Conservation (phyloP, 2,888 invertebrate species). For the Cheilosia pagana region DNA sequence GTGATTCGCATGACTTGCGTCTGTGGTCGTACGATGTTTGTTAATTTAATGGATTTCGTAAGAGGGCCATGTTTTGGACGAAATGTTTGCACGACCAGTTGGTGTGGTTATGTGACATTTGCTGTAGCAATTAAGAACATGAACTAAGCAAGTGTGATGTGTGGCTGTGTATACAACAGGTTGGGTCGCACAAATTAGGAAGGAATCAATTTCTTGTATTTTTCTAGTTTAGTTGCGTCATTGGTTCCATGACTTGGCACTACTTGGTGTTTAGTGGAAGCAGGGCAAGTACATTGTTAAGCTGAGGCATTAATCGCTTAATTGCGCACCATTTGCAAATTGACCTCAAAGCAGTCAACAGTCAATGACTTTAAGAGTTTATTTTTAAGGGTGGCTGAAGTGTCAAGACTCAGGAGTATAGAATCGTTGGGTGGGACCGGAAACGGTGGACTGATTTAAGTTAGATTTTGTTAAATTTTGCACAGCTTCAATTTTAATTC, state of each 20-base stretch:
- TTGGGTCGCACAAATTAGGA: neutral
- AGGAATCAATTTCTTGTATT: neutral
- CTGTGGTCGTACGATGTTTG: constrained; percentile 25
- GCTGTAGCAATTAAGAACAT: constrained; percentile 22
- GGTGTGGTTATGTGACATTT: constrained; percentile 26
- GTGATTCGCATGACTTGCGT: constrained; percentile 40
- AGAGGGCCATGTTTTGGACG: constrained; percentile 19
- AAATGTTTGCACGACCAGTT: constrained; percentile 37
- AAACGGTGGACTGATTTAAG: too few relatives aligned
- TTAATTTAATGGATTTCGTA: constrained; percentile 26
- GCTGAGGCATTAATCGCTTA: too few relatives aligned
- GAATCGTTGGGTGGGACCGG: too few relatives aligned
- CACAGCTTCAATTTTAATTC: too few relatives aligned
- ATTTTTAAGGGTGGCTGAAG: too few relatives aligned
- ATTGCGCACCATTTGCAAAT: too few relatives aligned
- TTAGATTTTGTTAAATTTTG: too few relatives aligned
- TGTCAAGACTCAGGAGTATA: too few relatives aligned
- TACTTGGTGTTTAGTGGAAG: neutral
- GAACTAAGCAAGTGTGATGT: neutral
- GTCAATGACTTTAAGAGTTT: too few relatives aligned
- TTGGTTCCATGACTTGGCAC: neutral
- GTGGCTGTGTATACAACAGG: neutral
- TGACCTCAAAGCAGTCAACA: too few relatives aligned
- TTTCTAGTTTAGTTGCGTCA: neutral
- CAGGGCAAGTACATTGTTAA: too few relatives aligned